A percentile compares a stretch with the other conserved stretches of the same genome.
phyloP scores from a whole-genome alignment of 2,888 invertebrate genomes.

The Melanostoma scalare region DNA sequence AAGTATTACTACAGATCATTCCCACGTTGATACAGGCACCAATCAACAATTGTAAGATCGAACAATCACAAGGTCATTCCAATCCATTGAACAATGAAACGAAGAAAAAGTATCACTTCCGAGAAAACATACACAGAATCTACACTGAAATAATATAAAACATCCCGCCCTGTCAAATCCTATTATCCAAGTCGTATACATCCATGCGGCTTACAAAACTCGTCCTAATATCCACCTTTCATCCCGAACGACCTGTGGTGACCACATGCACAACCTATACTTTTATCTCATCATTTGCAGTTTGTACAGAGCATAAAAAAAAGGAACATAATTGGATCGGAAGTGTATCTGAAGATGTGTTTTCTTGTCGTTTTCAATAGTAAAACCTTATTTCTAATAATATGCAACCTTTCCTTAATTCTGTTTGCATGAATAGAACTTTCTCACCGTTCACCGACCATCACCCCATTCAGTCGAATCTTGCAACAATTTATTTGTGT shows the following conservation, averaged over 20 bases:
- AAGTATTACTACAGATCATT: constrained; percentile 12
- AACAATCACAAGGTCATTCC: constrained; percentile 22
- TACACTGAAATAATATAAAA: background rate
- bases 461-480: constrained; percentile 5
- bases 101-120: constrained; percentile 18
- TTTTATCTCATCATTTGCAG: constrained; percentile 8
- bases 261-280: constrained; percentile 37
- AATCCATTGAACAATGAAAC: constrained; percentile 37
- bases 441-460: constrained; percentile 31
- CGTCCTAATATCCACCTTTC: constrained; percentile 21
- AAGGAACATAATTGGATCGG: constrained; percentile 65
- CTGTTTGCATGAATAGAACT: constrained; percentile 17
- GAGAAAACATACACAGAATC: constrained; percentile 26
- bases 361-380: constrained; percentile 13
- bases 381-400: constrained; percentile 28
- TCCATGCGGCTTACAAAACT: constrained; percentile 37
- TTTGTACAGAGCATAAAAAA: constrained; percentile 7
- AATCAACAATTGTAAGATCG: constrained; percentile 32
- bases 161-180: constrained; percentile 53
- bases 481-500: constrained; percentile 31
- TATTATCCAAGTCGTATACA: constrained; percentile 47
- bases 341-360: constrained; percentile 61
- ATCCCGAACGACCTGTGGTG: constrained; percentile 35
- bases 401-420: constrained; percentile 44
- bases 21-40: constrained; percentile 22